phyloP scores from a whole-genome alignment of 2,797 vertebrate species.

The Limosa lapponica region DNA sequence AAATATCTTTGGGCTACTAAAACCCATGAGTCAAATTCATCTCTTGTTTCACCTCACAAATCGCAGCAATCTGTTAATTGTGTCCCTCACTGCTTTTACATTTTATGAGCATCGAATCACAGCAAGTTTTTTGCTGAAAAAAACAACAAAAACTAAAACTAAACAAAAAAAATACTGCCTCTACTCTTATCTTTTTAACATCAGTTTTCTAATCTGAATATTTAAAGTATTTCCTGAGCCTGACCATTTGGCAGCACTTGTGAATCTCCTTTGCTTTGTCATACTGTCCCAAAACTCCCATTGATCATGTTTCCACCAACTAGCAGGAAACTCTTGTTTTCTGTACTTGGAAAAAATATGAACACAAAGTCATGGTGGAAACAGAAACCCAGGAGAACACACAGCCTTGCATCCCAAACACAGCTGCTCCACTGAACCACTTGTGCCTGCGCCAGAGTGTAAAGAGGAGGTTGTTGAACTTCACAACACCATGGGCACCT shows the following conservation, averaged over 20 bases:
- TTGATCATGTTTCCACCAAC: not conserved
- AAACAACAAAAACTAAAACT: not conserved
- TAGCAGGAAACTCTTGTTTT: not conserved
- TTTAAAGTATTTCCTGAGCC: not conserved
- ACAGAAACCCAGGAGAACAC: not conserved
- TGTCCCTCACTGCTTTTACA: not conserved
- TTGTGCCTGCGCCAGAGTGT: not conserved
- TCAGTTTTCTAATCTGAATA: not conserved
- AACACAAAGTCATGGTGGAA: not conserved
- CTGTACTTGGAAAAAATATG: not conserved
- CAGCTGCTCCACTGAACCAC: rapidly evolving
- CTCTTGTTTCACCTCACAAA: conserved; percentile 29
- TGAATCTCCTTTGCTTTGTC: not conserved
- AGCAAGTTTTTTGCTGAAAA: not conserved
- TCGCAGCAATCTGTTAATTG: not conserved
- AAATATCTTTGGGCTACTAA: not conserved
- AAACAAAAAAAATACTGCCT: not conserved
- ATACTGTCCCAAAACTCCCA: rapidly evolving
- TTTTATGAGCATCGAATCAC: not conserved
- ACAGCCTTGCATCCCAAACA: not conserved
- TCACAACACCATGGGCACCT: not conserved
- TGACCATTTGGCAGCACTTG: not conserved
- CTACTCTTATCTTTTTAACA: not conserved
- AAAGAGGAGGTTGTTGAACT: not conserved
- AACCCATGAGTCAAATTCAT: not conserved